A percentile compares a stretch with the other conserved stretches of the same genome.
These are phyloP conservation scores for Mythimna lalbum DNA, from an alignment of 2,888 invertebrate genomes.

Conservation along the genomic window DNA sequence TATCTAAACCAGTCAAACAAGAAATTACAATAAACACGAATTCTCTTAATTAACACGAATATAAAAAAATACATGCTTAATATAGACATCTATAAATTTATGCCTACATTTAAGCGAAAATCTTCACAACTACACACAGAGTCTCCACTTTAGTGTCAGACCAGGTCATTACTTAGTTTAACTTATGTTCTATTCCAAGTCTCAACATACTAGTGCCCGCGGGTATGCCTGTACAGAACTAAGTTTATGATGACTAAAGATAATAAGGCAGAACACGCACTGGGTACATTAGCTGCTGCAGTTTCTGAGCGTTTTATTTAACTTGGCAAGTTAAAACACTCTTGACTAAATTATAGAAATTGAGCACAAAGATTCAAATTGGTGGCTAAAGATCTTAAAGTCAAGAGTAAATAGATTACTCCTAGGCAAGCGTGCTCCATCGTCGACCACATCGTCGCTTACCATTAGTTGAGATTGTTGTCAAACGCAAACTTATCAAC, in stretches of 20 bases:
- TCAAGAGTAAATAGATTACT: too few relatives aligned
- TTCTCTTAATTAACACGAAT: neutral
- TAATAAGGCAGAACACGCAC: constrained; percentile 38
- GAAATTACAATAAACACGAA: too few relatives aligned
- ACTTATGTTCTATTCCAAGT: constrained; percentile 36
- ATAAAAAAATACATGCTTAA: neutral
- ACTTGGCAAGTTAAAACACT: neutral
- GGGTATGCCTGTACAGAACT: constrained; percentile 31
- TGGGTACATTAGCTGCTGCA: neutral
- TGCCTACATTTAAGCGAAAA: neutral
- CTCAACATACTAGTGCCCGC: constrained; percentile 23
- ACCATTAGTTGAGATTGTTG: too few relatives aligned
- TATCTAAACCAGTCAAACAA: too few relatives aligned
- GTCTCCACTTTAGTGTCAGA: neutral
- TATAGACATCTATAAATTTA: neutral
- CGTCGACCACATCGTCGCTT: too few relatives aligned
- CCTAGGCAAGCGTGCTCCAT: too few relatives aligned
- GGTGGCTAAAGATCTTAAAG: too few relatives aligned
- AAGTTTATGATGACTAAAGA: constrained; percentile 45
- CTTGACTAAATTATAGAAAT: too few relatives aligned
- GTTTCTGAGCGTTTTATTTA: neutral
- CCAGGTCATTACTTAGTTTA: constrained; percentile 26
- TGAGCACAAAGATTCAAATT: too few relatives aligned
- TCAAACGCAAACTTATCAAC: too few relatives aligned
- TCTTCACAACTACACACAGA: neutral